Conservation (phyloP, 2,888 invertebrate species). For the Dascillus cervinus region DNA sequence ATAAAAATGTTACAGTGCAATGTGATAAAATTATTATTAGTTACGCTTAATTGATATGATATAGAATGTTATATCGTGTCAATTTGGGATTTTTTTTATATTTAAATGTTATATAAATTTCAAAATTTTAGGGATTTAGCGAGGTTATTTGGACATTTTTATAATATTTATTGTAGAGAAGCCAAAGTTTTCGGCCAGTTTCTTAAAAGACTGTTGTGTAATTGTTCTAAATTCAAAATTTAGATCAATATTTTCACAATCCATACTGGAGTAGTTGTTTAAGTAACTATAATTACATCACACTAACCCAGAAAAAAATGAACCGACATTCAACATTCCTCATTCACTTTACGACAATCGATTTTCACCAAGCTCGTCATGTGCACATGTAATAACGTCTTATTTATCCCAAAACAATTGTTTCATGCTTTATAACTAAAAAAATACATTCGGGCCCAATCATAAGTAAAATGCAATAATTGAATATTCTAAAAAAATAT, state of each 20-base stretch:
- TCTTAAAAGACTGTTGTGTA: conserved; percentile 61
- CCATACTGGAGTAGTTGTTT: conserved; percentile 10
- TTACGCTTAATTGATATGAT: conserved; percentile 21
- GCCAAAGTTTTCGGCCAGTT: conserved; percentile 59
- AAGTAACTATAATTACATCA: conserved; percentile 9
- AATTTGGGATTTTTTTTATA: conserved; percentile 19
- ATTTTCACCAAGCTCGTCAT: no score
- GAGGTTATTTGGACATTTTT: conserved; percentile 41
- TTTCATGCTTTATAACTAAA: no score
- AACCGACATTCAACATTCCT: conserved; percentile 32
- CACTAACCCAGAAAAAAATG: conserved; percentile 22
- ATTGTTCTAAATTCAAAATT: conserved; percentile 42
- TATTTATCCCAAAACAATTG: no score
- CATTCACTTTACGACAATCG: conserved; percentile 37
- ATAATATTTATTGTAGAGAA: conserved; percentile 36
- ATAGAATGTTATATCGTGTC: conserved; percentile 10
- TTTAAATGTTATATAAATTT: conserved; percentile 31
- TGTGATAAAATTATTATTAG: conserved; percentile 43
- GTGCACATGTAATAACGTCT: no score
- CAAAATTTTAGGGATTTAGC: conserved; percentile 37
- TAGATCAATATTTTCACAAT: conserved; percentile 32
- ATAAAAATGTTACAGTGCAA: conserved; percentile 42
- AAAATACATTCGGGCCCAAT: no score
- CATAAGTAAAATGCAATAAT: no score
- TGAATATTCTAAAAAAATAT: no score